Base-by-base conservation (phyloP, 2,113 vertebrate genomes). In the Gambusia holbrooki region DNA sequence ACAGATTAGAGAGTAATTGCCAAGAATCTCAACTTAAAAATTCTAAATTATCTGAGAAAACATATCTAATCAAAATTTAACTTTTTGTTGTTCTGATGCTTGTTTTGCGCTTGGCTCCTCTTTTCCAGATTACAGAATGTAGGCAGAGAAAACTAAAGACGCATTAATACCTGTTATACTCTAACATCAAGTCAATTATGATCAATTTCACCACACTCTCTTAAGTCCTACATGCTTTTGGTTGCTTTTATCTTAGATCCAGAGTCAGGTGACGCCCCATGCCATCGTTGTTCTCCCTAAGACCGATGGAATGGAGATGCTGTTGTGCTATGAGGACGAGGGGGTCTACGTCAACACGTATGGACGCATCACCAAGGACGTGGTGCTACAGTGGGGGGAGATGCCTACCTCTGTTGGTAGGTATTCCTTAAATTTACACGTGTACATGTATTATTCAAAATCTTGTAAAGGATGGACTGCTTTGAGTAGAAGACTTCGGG, bases 311-410 rank as follows among this genome's bases (percentile, higher is more conserved):
- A 98, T 99, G 97, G 98, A 99, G 90, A 97, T 99, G 97, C 95
- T 99, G 32, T 95, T 99, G 86, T 99, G 98, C 85, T 99, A 99
- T 35, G 98, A 99, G 92, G 97, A 99, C 22, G 98, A 99, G 78
- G 98, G 98, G 1, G 97, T 99, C 4, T 99, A 99, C 1, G 98
- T 99, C 29, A 99, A 98, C 93, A 99, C 98, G 66, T 98, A 99
- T 0, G 98, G 98, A n/a, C 95, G 97, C 60, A 99, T 99, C 93
- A 99, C 97, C 79, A 99, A 99, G 92, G 98, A 99, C 40, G 97
- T 99, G 92, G 97, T 99, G 93, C 96, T 99, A 69, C 98, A 99
- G 92, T 99, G 98, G 98, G 97, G 98, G 92, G 98, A 99, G 93
- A 99, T 98, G 97, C 98, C 98, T 84, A 99, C 97, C 68, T 99